Base-by-base conservation (phyloP, 2,888 invertebrate species). In the Belgica antarctica region DNA sequence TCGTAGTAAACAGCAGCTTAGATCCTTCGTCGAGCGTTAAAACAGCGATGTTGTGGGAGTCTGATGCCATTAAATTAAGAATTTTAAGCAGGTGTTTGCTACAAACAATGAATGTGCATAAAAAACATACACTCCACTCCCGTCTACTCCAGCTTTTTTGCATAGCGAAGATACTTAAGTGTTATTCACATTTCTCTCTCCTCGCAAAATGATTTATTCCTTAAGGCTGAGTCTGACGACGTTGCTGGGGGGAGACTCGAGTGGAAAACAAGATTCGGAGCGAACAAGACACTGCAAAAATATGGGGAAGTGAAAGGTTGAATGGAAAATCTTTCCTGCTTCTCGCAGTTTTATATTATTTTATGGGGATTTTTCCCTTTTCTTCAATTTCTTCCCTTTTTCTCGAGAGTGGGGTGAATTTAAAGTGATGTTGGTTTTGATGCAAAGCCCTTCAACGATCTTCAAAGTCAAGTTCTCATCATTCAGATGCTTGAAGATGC, bases 61-160 rank as follows among this genome's bases (percentile, higher is more conserved):
- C 5, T 2, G 47, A 36, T 47, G 46, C 24, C 57, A 57, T 68
- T 28, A 57, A 57, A 52, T 68, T 68, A 47, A 57, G 68, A 52
- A 57, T 57, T 68, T 66, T 47, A 15, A 52, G 68, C 68, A 68
- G 68, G 68, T 68, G 68, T 68, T 57, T 52, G 28, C 27, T 15
- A 52, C 25, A 63, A 68, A 68, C 68, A 68, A 68, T n/a, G n/a
- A n/a, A n/a, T 68, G 68, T 68, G 68, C 68, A 68, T 68, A 57
- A 68, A 68, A 28, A n/a, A n/a, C n/a, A n/a, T 34, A 68, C 57
- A 52, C 52, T 19, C 52, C n/a, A n/a, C n/a, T 22, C 12, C 41
- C 46, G 15, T 46, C 17, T 52, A 8, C 12, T 22, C 7, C 12
- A 31, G 34, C 34, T 31, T 63, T 46, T 41, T 22, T 68, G 28